phyloP scores from a whole-genome alignment of 2,113 vertebrate genomes.

The Pseudorectes ferrugineus region DNA sequence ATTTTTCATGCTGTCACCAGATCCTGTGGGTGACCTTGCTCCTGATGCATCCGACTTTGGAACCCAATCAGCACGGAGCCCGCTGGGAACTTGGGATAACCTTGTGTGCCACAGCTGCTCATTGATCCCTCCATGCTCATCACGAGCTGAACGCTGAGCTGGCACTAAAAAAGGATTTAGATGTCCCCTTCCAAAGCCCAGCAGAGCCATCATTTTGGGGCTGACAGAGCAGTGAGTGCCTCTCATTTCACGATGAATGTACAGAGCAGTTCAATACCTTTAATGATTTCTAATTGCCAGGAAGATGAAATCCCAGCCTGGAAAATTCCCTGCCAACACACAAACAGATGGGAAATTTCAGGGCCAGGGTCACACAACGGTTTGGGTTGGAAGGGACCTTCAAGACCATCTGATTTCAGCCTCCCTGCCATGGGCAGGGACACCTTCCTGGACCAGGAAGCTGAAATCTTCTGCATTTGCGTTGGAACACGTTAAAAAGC shows the following conservation, averaged over 20 bases:
- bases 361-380: background rate
- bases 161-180: background rate
- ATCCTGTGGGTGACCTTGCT: conserved; percentile 22
- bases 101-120: conserved; percentile 16
- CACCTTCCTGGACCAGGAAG: background rate
- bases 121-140: background rate
- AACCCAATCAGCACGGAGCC: background rate
- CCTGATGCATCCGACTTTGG: background rate
- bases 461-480: background rate
- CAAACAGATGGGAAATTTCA: background rate
- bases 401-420: background rate
- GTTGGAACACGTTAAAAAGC: background rate
- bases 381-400: background rate
- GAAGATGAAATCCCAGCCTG: background rate
- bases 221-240: background rate
- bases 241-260: background rate
- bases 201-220: background rate
- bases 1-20: conserved; percentile 9
- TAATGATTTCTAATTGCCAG: background rate
- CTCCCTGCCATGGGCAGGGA: background rate
- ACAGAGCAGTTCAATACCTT: background rate
- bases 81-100: conserved; percentile 2
- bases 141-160: background rate
- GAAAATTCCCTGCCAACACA: background rate
- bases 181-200: background rate